A percentile compares a stretch with the other conserved stretches of the same genome.
Conservation (phyloP, 2,113 vertebrate species). For the Odontophorus gujanensis region DNA sequence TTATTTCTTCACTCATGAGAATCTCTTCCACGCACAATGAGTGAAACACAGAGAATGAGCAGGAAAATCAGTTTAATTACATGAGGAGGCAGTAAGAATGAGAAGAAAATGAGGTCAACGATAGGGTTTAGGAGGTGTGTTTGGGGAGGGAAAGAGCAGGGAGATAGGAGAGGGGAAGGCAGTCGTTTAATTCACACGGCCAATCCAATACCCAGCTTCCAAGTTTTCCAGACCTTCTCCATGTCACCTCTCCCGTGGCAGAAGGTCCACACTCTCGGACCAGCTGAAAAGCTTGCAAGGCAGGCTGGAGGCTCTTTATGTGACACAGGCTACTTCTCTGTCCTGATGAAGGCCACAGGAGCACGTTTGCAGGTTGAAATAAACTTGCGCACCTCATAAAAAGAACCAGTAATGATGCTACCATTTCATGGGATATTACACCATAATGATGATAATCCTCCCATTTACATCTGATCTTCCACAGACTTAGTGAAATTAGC, state of each 20-base stretch:
- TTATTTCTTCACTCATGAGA: constrained; percentile 77
- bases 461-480: constrained; percentile 96
- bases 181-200: neutral
- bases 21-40: constrained; percentile 64
- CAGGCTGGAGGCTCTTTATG: constrained; percentile 46
- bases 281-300: constrained; percentile 30
- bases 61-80: constrained; percentile 83
- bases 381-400: constrained; percentile 90
- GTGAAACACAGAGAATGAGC: constrained; percentile 76
- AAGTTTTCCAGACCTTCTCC: constrained; percentile 49
- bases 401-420: constrained; percentile 92
- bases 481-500: constrained; percentile 90
- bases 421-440: constrained; percentile 99
- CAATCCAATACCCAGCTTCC: neutral
- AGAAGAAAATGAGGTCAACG: constrained; percentile 78
- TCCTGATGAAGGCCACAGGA: constrained; percentile 75
- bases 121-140: constrained; percentile 50
- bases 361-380: constrained; percentile 80
- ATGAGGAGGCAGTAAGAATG: constrained; percentile 76
- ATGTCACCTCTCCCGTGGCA: constrained; percentile 34
- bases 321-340: constrained; percentile 52
- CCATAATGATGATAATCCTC: constrained; percentile 97
- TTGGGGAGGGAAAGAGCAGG: neutral
- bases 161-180: neutral
- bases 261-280: constrained; percentile 48